Evolutionary conservation across 2,888 invertebrate species (phyloP).

Genomic region (Cordilura impudica): DNA sequence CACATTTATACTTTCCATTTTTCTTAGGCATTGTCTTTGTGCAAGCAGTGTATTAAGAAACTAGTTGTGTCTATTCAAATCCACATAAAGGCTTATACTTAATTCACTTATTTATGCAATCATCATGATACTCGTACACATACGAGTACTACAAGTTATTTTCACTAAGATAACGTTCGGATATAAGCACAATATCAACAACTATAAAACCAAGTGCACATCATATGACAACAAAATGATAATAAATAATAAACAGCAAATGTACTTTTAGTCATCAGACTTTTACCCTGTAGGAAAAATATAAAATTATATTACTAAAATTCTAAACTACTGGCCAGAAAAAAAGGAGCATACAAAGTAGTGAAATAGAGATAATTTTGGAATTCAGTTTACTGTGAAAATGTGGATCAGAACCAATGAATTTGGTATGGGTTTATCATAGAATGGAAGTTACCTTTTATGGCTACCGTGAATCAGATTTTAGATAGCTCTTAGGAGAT

Average conservation of each 20-base stretch:
- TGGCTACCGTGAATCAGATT: no score
- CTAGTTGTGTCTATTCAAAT: background rate
- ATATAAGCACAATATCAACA: constrained; percentile 37
- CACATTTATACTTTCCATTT: background rate
- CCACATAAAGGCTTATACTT: constrained; percentile 19
- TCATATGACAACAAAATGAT: constrained; percentile 2
- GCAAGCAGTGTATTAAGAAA: background rate
- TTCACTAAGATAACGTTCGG: constrained; percentile 41
- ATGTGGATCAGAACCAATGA: no score
- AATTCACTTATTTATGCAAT: constrained; percentile 37
- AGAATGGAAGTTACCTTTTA: no score
- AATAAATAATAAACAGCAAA: constrained; percentile 33
- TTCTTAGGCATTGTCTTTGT: background rate
- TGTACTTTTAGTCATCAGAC: background rate
- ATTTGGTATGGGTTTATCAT: no score
- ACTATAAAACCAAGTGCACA: constrained; percentile 1
- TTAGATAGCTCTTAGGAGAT: no score
- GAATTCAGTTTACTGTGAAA: no score
- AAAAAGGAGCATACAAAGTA: no score
- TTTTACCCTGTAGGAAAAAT: background rate
- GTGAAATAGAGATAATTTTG: no score
- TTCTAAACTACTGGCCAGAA: no score
- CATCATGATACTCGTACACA: constrained; percentile 8
- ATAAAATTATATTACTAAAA: no score
- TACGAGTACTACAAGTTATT: constrained; percentile 17